Evolutionary conservation across 2,797 vertebrate species (phyloP).

Genomic region (Pogonophryne albipinna): DNA sequence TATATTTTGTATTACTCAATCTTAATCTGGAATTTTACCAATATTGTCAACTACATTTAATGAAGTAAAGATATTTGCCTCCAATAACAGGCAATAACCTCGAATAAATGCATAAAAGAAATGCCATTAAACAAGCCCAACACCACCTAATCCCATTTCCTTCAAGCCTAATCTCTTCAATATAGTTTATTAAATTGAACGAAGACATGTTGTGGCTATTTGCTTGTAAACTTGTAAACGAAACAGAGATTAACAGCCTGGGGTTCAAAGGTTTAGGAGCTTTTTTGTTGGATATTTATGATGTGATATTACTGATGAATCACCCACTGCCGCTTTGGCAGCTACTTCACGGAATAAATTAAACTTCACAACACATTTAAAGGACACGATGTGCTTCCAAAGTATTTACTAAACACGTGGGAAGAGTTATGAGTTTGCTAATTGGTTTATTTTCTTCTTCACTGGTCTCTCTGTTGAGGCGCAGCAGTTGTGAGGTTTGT

Average conservation of each 20-base stretch:
- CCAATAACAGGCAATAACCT: too few species aligned
- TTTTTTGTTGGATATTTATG: background rate
- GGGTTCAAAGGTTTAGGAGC: background rate
- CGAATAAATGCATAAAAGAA: background rate
- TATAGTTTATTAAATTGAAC: background rate
- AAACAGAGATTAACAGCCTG: background rate
- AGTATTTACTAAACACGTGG: background rate
- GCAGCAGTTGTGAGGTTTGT: background rate
- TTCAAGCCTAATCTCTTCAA: background rate
- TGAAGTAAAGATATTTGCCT: too few species aligned
- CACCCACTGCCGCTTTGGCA: background rate
- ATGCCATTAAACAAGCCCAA: background rate
- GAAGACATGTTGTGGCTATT: background rate
- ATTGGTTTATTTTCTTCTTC: background rate
- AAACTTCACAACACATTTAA: constrained; percentile 1
- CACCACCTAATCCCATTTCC: too few species aligned
- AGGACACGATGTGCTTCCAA: background rate
- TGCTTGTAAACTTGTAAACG: background rate
- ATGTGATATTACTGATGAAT: background rate
- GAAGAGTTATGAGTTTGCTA: too few species aligned
- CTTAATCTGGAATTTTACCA: too few species aligned
- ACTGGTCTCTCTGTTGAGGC: background rate
- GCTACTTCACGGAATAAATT: background rate
- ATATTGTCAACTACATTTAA: too few species aligned
- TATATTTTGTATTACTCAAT: too few species aligned